These are phyloP conservation scores for Grammomys dolichurus DNA, from an alignment of 2,113 vertebrate species.

Conservation along the genomic window DNA sequence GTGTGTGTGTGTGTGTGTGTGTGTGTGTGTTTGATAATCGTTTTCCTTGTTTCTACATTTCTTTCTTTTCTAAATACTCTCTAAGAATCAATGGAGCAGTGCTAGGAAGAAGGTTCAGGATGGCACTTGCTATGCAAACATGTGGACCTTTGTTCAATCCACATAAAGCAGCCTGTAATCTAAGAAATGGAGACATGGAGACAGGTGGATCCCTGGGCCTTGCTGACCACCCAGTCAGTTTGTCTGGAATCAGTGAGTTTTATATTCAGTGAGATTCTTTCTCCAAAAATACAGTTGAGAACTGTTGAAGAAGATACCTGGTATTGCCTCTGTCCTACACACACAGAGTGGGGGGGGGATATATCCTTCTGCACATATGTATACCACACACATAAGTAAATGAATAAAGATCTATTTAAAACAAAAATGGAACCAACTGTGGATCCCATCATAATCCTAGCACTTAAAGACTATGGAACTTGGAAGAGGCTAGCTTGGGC, in stretches of 20 bases:
- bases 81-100: neutral
- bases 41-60: slow-evolving; percentile 30
- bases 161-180: neutral
- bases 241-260: too few relatives aligned
- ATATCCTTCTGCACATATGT: neutral
- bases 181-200: too few relatives aligned
- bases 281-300: neutral
- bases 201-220: neutral
- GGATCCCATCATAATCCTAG: neutral
- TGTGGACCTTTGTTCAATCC: neutral
- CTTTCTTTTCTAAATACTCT: slow-evolving; percentile 35
- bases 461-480: neutral
- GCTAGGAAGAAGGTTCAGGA: neutral
- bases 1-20: neutral
- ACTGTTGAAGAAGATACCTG: neutral
- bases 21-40: neutral
- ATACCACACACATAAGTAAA: neutral
- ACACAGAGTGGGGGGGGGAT: too few relatives aligned
- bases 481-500: neutral
- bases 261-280: neutral
- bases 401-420: neutral
- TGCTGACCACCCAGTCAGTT: neutral
- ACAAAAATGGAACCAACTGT: neutral
- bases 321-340: neutral
- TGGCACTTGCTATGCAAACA: neutral